Base-by-base conservation (phyloP, 2,888 invertebrate genomes). In the Dorcus parallelipipedus region DNA sequence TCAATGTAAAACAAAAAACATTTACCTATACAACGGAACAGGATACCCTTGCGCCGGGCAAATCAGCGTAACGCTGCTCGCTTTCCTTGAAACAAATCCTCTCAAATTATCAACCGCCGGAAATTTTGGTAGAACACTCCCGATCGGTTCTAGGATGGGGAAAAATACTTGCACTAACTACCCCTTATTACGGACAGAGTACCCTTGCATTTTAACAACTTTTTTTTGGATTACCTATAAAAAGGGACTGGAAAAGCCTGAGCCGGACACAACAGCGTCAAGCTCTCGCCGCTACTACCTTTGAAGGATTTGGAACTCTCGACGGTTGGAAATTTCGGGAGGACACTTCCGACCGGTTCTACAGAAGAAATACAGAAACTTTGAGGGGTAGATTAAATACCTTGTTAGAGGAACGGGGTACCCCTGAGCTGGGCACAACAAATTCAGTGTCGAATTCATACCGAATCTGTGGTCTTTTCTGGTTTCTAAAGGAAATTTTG, bases 401-500 rank as follows among this genome's bases (percentile, higher is more conserved):
- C 78, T 82, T 83, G 84, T 83, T 78, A 80, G 80, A 80, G 74
- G 82, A 74, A 86, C 83, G 66, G 86, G 86, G 76, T 82, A 86
- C 68, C 84, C 86, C 77, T 87, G 87, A 52, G 86, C 86, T 64
- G 86, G 86, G 73, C 86, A 87, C 74, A 85, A 81, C 69, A 86
- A 79, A 66, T 82, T 82, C 72, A 83, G 78, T 59, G 81, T 79
- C 62, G 76, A 69, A 64, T 75, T 78, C 63, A 57, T 54, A 9
- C 64, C 82, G 84, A 75, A 83, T 80, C 78, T 81, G 85, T 81
- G 80, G 50, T 76, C 76, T 67, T 76, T 83, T 77, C 81, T 79
- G 71, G 82, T 85, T 80, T 89, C 88, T 80, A 88, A 83, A 59
- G 89, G 87, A 76, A 90, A 88, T 82, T 90, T 90, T 67, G 87